Conservation (phyloP, 2,888 invertebrate genomes). For the Vannuccia rotundouncinata region DNA sequence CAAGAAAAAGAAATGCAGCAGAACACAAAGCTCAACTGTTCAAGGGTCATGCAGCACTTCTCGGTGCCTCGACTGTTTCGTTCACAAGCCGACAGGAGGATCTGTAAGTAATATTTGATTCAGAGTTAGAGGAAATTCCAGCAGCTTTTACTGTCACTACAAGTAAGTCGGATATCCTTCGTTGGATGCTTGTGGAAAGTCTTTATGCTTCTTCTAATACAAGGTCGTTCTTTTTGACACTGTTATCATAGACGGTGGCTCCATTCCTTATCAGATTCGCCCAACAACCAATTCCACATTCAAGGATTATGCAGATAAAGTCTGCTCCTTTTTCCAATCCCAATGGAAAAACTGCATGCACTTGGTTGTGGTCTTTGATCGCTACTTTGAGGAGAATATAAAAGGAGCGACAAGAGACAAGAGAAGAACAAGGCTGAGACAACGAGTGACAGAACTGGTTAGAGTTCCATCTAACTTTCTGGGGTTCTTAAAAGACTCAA, state of each 20-base stretch:
- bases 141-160: not conserved
- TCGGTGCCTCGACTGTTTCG: constrained; percentile 12
- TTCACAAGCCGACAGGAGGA: constrained; percentile 26
- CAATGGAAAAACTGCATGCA: not conserved
- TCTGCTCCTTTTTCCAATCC: no score
- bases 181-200: constrained; percentile 20
- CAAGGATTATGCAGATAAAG: no score
- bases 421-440: no score
- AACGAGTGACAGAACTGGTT: not conserved
- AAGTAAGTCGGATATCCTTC: constrained; percentile 8
- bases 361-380: not conserved
- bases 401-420: not conserved
- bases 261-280: no score
- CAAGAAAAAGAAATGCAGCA: constrained; percentile 9
- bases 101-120: constrained; percentile 18
- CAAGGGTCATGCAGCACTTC: constrained; percentile 10
- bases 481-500: not conserved
- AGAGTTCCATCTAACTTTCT: not conserved
- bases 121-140: constrained; percentile 6
- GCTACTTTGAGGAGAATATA: not conserved
- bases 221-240: not conserved
- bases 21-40: constrained; percentile 19
- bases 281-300: no score
- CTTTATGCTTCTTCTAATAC: not conserved
- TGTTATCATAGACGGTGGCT: not conserved